phyloP scores from a whole-genome alignment of 1,140 invertebrate species.

The Drosophila hydei region DNA sequence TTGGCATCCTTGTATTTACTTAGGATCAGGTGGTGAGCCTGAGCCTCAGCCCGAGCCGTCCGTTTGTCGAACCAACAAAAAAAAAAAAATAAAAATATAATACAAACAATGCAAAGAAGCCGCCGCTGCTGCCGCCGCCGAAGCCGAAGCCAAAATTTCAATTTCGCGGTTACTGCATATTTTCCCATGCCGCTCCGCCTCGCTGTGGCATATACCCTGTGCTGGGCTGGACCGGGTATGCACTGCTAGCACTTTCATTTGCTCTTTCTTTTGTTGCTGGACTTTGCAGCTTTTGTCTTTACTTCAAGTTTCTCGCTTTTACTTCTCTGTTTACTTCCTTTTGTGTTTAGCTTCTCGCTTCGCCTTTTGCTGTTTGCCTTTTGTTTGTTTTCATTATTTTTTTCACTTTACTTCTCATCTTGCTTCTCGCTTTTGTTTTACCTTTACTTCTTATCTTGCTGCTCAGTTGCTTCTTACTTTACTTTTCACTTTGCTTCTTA shows the following conservation, averaged over 20 bases:
- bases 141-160: slow-evolving; percentile 69
- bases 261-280: neutral
- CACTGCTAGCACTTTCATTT: neutral
- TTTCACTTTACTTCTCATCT: neutral
- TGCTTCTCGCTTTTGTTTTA: neutral
- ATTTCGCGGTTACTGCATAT: slow-evolving; percentile 81
- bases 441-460: neutral
- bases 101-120: slow-evolving; percentile 73
- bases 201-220: slow-evolving; percentile 35
- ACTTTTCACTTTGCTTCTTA: neutral
- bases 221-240: neutral
- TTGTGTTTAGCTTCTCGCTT: neutral
- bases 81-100: slow-evolving; percentile 4
- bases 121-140: slow-evolving; percentile 18
- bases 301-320: no score
- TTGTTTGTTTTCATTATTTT: neutral
- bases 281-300: no score
- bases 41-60: neutral
- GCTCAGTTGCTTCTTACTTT: neutral
- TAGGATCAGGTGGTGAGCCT: slow-evolving; percentile 54
- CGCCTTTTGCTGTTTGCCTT: neutral
- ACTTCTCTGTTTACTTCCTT: slow-evolving; percentile 10
- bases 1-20: slow-evolving; percentile 69
- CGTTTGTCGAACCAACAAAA: slow-evolving; percentile 25
- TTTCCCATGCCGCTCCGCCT: slow-evolving; percentile 67